Evolutionary conservation across 2,888 invertebrate genomes (phyloP).

Genomic region (Hydropsyche betteni): DNA sequence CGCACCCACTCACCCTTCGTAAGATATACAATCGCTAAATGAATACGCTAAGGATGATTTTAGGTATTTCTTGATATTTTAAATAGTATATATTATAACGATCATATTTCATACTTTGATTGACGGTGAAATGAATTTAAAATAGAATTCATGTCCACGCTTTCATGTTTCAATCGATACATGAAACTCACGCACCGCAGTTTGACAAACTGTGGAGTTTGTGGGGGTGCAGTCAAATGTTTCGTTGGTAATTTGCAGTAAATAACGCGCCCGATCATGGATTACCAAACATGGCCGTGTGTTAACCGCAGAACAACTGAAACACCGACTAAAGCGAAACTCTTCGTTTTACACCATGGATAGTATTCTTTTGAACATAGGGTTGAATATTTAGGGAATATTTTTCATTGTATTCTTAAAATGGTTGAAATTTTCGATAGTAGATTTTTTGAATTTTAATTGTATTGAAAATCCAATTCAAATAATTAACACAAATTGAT

Average conservation of each 20-base stretch:
- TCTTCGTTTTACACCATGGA: neutral
- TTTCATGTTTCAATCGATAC: neutral
- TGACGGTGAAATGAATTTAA: too few species aligned
- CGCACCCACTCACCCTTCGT: constrained; percentile 12
- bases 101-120: too few species aligned
- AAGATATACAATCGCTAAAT: constrained; percentile 25
- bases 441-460: too few species aligned
- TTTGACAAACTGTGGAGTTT: neutral
- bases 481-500: too few species aligned
- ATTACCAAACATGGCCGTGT: constrained; percentile 40
- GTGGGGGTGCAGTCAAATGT: constrained; percentile 31
- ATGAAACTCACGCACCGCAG: neutral
- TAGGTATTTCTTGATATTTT: neutral
- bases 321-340: constrained; percentile 1
- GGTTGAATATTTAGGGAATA: too few species aligned
- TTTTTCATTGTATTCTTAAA: too few species aligned
- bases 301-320: constrained; percentile 21
- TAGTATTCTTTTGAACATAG: too few species aligned
- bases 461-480: too few species aligned
- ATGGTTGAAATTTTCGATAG: too few species aligned
- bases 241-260: constrained; percentile 46
- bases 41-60: neutral
- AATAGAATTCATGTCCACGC: too few species aligned
- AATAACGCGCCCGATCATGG: constrained; percentile 45
- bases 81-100: too few species aligned